A percentile compares a stretch with the other conserved stretches of the same genome.
Conservation (phyloP, 1,140 invertebrate genomes). For the Colletes gigas region DNA sequence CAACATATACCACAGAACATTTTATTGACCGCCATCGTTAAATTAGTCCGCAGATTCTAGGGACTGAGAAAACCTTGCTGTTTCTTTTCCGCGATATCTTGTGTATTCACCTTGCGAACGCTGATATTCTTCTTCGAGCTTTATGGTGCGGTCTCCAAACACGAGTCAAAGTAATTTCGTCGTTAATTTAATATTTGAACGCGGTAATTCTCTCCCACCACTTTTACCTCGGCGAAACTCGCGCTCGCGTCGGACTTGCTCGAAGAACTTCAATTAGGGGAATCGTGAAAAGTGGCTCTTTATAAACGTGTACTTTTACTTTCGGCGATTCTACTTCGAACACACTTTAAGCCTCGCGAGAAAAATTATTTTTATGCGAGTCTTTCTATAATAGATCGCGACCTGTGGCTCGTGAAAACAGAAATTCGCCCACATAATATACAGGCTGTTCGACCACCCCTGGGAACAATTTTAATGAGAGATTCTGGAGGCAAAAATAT, state of each 20-base stretch:
- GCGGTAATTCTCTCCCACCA: no score
- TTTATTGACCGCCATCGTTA: slow-evolving; percentile 4
- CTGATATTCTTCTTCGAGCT: neutral
- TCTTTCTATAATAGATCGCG: no score
- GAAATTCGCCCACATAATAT: no score
- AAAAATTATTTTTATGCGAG: no score
- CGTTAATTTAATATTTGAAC: slow-evolving; percentile 3
- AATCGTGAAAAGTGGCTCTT: neutral
- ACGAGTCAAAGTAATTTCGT: neutral
- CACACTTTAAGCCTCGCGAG: neutral
- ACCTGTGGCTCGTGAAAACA: no score
- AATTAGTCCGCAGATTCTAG: slow-evolving; percentile 17
- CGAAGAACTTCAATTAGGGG: neutral
- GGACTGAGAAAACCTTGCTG: neutral
- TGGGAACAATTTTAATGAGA: no score
- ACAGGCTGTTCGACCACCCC: no score
- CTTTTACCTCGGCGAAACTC: neutral
- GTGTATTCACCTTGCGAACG: neutral
- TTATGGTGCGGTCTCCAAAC: neutral
- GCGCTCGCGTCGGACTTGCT: neutral
- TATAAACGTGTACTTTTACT: neutral
- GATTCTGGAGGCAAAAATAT: no score
- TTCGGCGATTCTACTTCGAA: neutral
- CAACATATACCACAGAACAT: neutral
- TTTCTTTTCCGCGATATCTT: neutral